Evolutionary conservation across 1,140 invertebrate species (phyloP), one percentile per base, ranked within the genome.

Genomic region (Manduca sexta): DNA sequence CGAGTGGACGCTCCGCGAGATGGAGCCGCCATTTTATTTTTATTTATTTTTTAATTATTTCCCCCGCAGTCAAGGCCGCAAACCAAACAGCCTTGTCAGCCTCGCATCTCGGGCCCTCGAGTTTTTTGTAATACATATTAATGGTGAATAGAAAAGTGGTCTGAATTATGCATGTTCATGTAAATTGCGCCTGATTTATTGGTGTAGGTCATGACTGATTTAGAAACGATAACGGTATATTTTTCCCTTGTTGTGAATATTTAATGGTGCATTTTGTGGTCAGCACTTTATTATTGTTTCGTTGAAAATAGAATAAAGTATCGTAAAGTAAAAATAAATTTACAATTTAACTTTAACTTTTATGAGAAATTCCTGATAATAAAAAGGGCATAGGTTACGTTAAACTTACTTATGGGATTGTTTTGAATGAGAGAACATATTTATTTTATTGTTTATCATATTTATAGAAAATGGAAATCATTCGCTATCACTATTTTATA

Each of bases 101-200:
- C 37, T 16, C 34, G 31, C 31, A 35, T 45, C 31, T 42, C 11
- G 37, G 34, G 37, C 43, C 57, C 35, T 26, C 21, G 21, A 26
- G 21, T 52, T 55, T 16, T 37, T 37, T 14, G 16, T 44, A 37
- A 56, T 53, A 45, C 51, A 58, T 62, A 55, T 58, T 52, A 55
- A 62, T 39, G 33, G 35, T 37, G 55, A 58, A 62, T 54, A 62
- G 52, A 62, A 48, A 62, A 58, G 18, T 45, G 38, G 40, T 37
- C 47, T 59, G 51, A 47, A 60, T 51, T 45, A 45, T 54, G 49
- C 35, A 52, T 52, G 1, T 35, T 4, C n/a, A 12, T 35, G 33
- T 35, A 35, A 12, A 35, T 12, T n/a, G n/a, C 11, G 13, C 33
- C 13, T 14, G 33, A 26, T 26, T 26, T 34, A 35, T 35, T 35